These are phyloP conservation scores for Xiphophorus couchianus DNA, from an alignment of 2,113 vertebrate genomes.

Conservation along the genomic window DNA sequence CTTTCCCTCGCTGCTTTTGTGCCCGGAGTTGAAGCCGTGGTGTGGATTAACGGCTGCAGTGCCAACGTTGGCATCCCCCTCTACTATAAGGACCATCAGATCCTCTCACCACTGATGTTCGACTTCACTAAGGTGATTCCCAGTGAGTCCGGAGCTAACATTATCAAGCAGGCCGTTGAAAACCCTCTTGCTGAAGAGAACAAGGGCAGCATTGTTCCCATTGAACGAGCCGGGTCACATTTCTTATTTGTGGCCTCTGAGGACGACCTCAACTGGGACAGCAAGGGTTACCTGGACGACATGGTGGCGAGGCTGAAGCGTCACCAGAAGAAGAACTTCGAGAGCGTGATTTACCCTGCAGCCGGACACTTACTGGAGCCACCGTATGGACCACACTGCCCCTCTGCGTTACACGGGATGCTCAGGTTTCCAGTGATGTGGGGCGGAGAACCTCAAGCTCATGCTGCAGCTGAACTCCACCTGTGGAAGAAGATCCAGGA, in stretches of 20 bases:
- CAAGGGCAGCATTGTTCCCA: conserved; percentile 70
- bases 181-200: conserved; percentile 54
- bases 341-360: conserved; percentile 62
- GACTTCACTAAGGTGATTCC: conserved; percentile 5
- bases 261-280: conserved; percentile 82
- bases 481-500: conserved; percentile 71
- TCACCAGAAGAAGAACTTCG: conserved; percentile 62
- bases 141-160: conserved; percentile 6
- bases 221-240: conserved; percentile 71
- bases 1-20: conserved; percentile 36
- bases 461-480: conserved; percentile 65
- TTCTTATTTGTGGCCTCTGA: conserved; percentile 77
- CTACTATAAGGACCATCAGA: conserved; percentile 7
- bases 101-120: conserved; percentile 7
- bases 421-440: conserved; percentile 22
- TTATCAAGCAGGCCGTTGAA: background rate
- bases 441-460: conserved; percentile 66
- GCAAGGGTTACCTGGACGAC: conserved; percentile 57
- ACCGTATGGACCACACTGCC: conserved; percentile 66
- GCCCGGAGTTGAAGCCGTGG: conserved; percentile 5
- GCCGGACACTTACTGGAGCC: conserved; percentile 55
- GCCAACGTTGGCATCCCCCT: conserved; percentile 2
- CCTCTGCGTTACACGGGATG: conserved; percentile 39
- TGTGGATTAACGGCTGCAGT: conserved; percentile 16
- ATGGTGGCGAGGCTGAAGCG: conserved; percentile 68